These are phyloP conservation scores for Caenorhabditis wallacei DNA, from an alignment of 2,888 invertebrate species.

Conservation along the genomic window DNA sequence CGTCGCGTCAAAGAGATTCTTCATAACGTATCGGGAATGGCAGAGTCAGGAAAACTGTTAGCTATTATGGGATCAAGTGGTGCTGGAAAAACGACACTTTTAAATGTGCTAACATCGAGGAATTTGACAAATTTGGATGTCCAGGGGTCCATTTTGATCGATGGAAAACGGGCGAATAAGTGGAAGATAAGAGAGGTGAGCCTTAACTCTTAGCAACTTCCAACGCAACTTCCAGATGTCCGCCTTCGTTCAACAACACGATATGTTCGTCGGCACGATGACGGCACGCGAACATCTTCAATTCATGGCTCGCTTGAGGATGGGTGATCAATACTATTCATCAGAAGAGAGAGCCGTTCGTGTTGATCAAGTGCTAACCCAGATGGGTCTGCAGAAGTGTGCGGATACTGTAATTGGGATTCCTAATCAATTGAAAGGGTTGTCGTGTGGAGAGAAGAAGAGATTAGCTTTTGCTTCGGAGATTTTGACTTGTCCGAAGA, in stretches of 20 bases:
- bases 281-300: constrained; percentile 92
- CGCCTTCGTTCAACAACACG: constrained; percentile 94
- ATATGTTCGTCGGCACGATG: constrained; percentile 91
- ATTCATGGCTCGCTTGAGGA: constrained; percentile 91
- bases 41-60: constrained; percentile 71
- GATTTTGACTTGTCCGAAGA: constrained; percentile 85
- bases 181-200: constrained; percentile 73
- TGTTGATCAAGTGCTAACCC: constrained; percentile 87
- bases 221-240: constrained; percentile 85
- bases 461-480: constrained; percentile 91
- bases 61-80: constrained; percentile 79
- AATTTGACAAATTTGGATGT: constrained; percentile 76
- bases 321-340: constrained; percentile 88
- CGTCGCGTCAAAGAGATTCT: constrained; percentile 68
- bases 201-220: not conserved
- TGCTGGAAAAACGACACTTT: constrained; percentile 93
- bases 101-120: constrained; percentile 91
- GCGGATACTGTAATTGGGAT: constrained; percentile 90
- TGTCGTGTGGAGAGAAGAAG: constrained; percentile 93
- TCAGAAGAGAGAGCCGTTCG: constrained; percentile 87
- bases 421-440: constrained; percentile 88
- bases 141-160: constrained; percentile 67
- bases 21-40: constrained; percentile 75
- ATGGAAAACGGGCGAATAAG: constrained; percentile 73
- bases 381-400: constrained; percentile 88